These are phyloP conservation scores for Lethenteron reissneri DNA, from an alignment of 2,113 vertebrate species.

Conservation along the genomic window DNA sequence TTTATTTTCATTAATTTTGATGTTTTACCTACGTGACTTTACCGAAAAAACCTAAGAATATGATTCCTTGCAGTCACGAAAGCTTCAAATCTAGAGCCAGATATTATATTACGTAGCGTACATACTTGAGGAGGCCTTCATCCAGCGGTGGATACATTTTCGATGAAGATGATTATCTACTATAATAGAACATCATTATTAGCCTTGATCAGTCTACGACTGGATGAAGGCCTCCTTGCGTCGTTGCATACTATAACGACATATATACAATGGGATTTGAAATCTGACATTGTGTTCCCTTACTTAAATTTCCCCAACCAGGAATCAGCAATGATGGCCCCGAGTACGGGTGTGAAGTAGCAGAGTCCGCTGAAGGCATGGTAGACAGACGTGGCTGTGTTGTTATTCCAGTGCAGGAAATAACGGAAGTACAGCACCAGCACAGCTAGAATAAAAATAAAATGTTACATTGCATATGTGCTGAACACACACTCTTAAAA, in stretches of 20 bases:
- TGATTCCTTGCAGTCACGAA: no score
- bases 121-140: no score
- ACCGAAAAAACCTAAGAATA: no score
- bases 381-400: constrained; percentile 69
- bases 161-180: not conserved
- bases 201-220: not conserved
- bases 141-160: no score
- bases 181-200: not conserved
- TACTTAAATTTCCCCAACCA: constrained; percentile 92
- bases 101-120: no score
- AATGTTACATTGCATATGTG: not conserved
- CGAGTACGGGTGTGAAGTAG: constrained; percentile 81
- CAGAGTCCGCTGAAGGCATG: constrained; percentile 74
- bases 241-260: no score
- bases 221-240: not conserved
- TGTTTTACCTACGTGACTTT: no score
- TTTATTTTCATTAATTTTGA: no score
- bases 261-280: no score
- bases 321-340: constrained; percentile 76
- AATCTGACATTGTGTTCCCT: constrained; percentile 15
- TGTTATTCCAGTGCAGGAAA: constrained; percentile 63
- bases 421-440: constrained; percentile 70
- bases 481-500: no score
- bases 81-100: no score
- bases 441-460: constrained; percentile 32